Conservation (phyloP, 1,140 invertebrate species). For the Pectinophora gossypiella region DNA sequence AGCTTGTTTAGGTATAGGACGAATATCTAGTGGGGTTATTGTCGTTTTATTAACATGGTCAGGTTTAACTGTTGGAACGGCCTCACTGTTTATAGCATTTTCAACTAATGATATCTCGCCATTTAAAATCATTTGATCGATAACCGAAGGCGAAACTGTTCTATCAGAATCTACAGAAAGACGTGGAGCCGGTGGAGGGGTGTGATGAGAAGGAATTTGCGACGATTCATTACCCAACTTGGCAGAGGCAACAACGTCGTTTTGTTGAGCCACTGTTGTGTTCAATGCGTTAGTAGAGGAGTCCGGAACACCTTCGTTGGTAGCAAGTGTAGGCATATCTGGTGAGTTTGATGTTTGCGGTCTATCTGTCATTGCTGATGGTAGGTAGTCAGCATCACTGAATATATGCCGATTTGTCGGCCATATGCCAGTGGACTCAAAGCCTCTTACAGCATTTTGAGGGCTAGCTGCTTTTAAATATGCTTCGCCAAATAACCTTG, state of each 20-base stretch:
- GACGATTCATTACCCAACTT: too few species aligned
- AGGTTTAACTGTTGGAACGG: background rate
- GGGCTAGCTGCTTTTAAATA: conserved; percentile 34
- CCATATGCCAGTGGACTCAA: conserved; percentile 35
- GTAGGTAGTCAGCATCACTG: conserved; percentile 21
- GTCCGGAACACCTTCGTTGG: too few species aligned
- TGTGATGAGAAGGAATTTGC: background rate
- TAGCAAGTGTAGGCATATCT: too few species aligned
- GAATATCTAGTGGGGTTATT: background rate
- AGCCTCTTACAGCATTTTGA: conserved; percentile 38
- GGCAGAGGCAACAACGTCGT: too few species aligned
- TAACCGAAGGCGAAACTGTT: background rate
- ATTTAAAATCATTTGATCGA: background rate
- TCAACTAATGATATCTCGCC: background rate
- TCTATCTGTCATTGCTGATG: conserved; percentile 4
- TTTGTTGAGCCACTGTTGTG: too few species aligned
- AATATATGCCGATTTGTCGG: conserved; percentile 38
- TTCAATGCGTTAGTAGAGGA: too few species aligned
- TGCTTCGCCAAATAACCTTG: conserved; percentile 17
- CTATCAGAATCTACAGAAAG: background rate
- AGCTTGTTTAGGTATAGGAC: background rate
- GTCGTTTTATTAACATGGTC: background rate
- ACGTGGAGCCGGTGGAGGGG: background rate
- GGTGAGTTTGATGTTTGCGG: background rate
- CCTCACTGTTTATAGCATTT: background rate